Conservation (phyloP, 2,113 vertebrate species). For the Labeo rohita region DNA sequence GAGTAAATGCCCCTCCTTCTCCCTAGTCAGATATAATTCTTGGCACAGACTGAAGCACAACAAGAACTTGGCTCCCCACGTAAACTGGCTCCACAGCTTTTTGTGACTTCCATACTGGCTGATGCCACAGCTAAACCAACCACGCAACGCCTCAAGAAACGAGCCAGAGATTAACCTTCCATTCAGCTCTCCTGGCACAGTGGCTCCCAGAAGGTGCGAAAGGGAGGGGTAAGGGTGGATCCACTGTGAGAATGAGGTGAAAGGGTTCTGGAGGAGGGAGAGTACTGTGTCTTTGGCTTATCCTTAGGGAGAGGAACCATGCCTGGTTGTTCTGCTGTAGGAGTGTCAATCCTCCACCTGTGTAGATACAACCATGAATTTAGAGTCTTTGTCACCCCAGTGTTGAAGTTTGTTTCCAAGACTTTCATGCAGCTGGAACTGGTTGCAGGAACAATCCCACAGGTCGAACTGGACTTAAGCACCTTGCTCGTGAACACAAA, state of each 20-base stretch:
- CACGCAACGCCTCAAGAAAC: constrained; percentile 57
- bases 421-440: not conserved
- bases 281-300: constrained; percentile 5
- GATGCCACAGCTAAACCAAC: constrained; percentile 58
- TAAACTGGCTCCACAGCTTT: constrained; percentile 61
- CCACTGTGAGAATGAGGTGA: constrained; percentile 43
- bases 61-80: constrained; percentile 60
- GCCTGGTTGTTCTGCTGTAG: constrained; percentile 2
- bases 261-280: not conserved
- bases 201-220: constrained; percentile 26
- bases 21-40: constrained; percentile 62
- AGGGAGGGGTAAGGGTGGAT: constrained; percentile 4
- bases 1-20: constrained; percentile 47
- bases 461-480: not conserved
- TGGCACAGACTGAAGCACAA: constrained; percentile 60
- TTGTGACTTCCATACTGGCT: constrained; percentile 65
- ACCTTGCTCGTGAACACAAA: not conserved
- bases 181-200: constrained; percentile 64
- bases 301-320: constrained; percentile 11
- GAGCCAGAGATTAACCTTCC: constrained; percentile 66
- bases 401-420: not conserved
- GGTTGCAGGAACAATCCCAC: not conserved
- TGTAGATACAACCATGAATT: constrained; percentile 10
- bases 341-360: constrained; percentile 31
- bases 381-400: not conserved